Percentiles rank a stretch among this genome's conserved stretches.
These are phyloP conservation scores for Eubasilissa splendida DNA, from an alignment of 2,888 invertebrate species.

Conservation along the genomic window DNA sequence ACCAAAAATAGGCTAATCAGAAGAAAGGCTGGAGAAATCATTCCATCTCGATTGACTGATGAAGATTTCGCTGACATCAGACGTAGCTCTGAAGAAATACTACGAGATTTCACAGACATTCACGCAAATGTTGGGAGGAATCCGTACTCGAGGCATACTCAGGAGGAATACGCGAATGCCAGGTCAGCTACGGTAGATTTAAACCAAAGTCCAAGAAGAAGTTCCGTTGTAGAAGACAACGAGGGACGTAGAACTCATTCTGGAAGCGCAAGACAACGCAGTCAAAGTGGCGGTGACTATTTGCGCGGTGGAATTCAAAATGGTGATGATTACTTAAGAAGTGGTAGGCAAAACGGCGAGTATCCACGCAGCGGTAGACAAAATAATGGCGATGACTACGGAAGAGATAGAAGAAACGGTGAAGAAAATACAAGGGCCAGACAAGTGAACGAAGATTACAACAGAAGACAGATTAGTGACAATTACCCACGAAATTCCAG, in stretches of 20 bases:
- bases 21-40: conserved; percentile 55
- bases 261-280: conserved; percentile 25
- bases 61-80: conserved; percentile 52
- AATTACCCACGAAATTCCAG: neutral
- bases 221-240: neutral
- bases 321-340: conserved; percentile 22
- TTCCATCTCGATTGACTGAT: conserved; percentile 37
- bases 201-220: conserved; percentile 29
- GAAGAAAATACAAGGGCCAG: conserved; percentile 6
- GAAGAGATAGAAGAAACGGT: conserved; percentile 19
- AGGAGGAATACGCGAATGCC: conserved; percentile 54
- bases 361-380: conserved; percentile 30
- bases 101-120: conserved; percentile 51
- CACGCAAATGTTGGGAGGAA: conserved; percentile 39
- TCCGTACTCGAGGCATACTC: conserved; percentile 51
- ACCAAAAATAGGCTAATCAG: conserved; percentile 53
- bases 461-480: conserved; percentile 5
- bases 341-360: conserved; percentile 20
- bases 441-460: neutral
- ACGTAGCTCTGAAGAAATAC: conserved; percentile 54
- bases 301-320: neutral
- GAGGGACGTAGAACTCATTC: conserved; percentile 29
- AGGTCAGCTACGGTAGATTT: conserved; percentile 49
- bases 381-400: conserved; percentile 27
- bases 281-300: conserved; percentile 1